Percentiles rank a stretch among this genome's conserved stretches.
Evolutionary conservation across 2,113 vertebrate genomes (phyloP).

Genomic region (Morone chrysops): DNA sequence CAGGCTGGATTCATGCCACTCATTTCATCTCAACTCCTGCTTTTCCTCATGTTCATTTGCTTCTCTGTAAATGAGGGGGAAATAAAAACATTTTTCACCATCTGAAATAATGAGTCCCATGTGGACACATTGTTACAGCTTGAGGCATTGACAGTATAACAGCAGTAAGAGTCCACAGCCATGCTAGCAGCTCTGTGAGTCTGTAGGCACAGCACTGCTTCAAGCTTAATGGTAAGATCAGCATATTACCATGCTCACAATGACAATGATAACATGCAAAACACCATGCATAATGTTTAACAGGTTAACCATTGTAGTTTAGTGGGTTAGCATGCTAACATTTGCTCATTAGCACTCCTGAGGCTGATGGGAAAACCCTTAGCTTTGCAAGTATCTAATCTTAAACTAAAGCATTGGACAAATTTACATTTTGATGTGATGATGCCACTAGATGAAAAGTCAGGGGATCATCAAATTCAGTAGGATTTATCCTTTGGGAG

Average conservation of each 20-base stretch:
- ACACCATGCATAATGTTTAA: too few species aligned
- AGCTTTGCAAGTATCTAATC: too few species aligned
- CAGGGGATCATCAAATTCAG: not conserved
- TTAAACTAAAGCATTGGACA: too few species aligned
- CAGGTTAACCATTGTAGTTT: not conserved
- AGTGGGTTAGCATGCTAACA: not conserved
- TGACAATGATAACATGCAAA: not conserved
- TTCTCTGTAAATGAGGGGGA: not conserved
- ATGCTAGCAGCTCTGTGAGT: not conserved
- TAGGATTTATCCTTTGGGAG: not conserved
- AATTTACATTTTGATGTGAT: not conserved
- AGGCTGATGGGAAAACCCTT: too few species aligned
- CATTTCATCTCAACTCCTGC: conserved; percentile 12
- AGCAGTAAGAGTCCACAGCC: not conserved
- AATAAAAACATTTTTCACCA: not conserved
- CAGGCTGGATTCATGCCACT: not conserved
- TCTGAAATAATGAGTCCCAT: conserved; percentile 14
- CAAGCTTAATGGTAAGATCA: not conserved
- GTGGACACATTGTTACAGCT: conserved; percentile 12
- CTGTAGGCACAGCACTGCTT: not conserved
- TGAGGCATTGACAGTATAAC: not conserved
- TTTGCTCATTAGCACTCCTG: not conserved
- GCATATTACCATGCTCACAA: not conserved
- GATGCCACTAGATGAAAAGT: not conserved
- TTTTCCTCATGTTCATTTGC: not conserved